Evolutionary conservation across 2,797 vertebrate genomes (phyloP).

Genomic region (Erithacus rubecula): DNA sequence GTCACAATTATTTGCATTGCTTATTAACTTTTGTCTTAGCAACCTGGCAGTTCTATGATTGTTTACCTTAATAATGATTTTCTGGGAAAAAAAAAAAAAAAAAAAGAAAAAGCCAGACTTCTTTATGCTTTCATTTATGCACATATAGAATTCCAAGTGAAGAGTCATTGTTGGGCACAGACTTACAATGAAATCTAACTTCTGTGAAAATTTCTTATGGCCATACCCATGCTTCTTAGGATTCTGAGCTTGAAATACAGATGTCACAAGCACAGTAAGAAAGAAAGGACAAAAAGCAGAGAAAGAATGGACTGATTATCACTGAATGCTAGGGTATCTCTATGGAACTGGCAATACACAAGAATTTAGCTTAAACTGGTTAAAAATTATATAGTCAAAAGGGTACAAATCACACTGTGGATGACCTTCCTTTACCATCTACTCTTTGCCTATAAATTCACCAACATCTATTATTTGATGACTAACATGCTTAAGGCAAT

Average conservation of each 20-base stretch:
- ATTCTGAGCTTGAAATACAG: not conserved
- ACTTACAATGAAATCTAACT: not conserved
- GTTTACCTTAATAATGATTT: not conserved
- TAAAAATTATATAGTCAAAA: not conserved
- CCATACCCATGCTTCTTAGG: not conserved
- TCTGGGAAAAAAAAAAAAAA: not conserved
- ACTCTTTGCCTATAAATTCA: not conserved
- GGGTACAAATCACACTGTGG: not conserved
- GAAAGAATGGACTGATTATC: not conserved
- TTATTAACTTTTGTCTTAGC: not conserved
- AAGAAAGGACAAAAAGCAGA: not conserved
- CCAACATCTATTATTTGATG: not conserved
- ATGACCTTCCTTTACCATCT: not conserved
- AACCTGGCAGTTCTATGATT: not conserved
- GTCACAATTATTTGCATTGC: not conserved
- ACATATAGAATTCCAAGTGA: not conserved
- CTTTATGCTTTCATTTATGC: not conserved
- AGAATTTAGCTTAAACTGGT: not conserved
- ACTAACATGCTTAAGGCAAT: not conserved
- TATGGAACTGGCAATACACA: not conserved
- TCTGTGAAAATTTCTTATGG: not conserved
- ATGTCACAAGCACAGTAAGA: not conserved
- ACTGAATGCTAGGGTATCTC: not conserved
- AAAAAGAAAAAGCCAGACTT: not conserved
- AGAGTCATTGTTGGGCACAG: not conserved